These are phyloP conservation scores for Cephus nigrinus DNA, from an alignment of 2,888 invertebrate genomes.

Conservation along the genomic window DNA sequence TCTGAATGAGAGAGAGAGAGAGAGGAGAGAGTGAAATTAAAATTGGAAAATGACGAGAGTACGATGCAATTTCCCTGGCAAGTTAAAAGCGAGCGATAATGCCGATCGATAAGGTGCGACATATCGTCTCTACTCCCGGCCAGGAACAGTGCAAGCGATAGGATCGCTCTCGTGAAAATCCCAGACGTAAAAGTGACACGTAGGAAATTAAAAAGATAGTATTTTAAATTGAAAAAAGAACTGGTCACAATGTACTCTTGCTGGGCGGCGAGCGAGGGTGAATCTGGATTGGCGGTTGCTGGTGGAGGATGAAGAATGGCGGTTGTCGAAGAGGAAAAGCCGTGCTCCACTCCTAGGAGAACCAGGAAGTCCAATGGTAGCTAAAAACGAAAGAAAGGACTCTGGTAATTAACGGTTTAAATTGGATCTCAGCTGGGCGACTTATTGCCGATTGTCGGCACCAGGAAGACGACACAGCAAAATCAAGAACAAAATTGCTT, in stretches of 20 bases:
- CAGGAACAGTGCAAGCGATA: conserved; percentile 52
- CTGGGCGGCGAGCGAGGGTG: conserved; percentile 24
- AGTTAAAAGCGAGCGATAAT: conserved; percentile 36
- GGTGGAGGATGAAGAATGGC: conserved; percentile 17
- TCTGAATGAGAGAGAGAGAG: too few relatives aligned
- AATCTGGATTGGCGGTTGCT: conserved; percentile 16
- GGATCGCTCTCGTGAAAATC: conserved; percentile 55
- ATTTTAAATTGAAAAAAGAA: conserved; percentile 63
- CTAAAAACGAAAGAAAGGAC: not conserved
- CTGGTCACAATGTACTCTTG: conserved; percentile 15
- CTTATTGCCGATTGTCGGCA: conserved; percentile 48
- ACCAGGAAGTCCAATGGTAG: not conserved
- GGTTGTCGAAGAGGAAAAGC: conserved; percentile 7
- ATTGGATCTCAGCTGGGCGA: conserved; percentile 52
- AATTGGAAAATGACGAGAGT: not conserved
- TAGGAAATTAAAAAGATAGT: conserved; percentile 62
- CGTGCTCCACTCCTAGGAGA: not conserved
- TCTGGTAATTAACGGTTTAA: conserved; percentile 57
- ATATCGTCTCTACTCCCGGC: conserved; percentile 47
- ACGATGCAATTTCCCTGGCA: conserved; percentile 42
- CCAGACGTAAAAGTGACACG: conserved; percentile 59
- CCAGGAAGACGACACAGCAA: conserved; percentile 47
- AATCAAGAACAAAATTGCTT: conserved; percentile 51
- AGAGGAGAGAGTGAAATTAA: too few relatives aligned
- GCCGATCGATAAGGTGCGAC: conserved; percentile 36